These are phyloP conservation scores for Synchiropus splendidus DNA, from an alignment of 2,113 vertebrate species.

Conservation along the genomic window DNA sequence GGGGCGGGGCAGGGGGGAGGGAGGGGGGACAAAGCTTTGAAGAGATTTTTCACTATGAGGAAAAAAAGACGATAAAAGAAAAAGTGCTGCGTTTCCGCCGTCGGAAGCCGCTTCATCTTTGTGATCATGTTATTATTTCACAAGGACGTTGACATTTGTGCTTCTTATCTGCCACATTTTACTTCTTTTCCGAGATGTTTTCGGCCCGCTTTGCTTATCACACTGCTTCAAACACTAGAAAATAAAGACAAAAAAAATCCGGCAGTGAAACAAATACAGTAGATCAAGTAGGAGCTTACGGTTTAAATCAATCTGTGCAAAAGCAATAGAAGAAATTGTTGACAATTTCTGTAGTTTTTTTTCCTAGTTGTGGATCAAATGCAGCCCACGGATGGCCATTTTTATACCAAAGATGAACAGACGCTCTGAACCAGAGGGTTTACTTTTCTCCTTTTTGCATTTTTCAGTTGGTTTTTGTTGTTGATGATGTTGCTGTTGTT, in stretches of 20 bases:
- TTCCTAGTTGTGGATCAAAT: constrained; percentile 97
- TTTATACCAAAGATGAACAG: constrained; percentile 99
- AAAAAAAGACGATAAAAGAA: constrained; percentile 65
- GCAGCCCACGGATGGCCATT: constrained; percentile 95
- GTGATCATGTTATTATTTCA: constrained; percentile 76
- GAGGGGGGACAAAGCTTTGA: constrained; percentile 68
- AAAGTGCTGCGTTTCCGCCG: constrained; percentile 81
- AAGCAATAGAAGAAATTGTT: constrained; percentile 99
- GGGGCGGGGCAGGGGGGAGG: constrained; percentile 60
- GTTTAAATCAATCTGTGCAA: constrained; percentile 80
- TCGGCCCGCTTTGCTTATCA: constrained; percentile 97
- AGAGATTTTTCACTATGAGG: constrained; percentile 81
- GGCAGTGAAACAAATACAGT: constrained; percentile 63
- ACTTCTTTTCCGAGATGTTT: constrained; percentile 95
- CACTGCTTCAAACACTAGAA: constrained; percentile 77
- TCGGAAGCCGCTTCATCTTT: constrained; percentile 72
- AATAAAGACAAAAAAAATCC: constrained; percentile 39
- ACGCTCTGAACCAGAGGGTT: constrained; percentile 72
- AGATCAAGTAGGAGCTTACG: constrained; percentile 85
- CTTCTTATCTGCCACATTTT: constrained; percentile 93
- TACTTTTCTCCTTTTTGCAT: constrained; percentile 35
- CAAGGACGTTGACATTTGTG: constrained; percentile 82
- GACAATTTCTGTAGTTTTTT: constrained; percentile 97
- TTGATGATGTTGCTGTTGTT: constrained; percentile 60
- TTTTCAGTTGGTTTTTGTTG: constrained; percentile 52